Evolutionary conservation across 1,140 invertebrate genomes (phyloP).

Genomic region (Pantala flavescens): DNA sequence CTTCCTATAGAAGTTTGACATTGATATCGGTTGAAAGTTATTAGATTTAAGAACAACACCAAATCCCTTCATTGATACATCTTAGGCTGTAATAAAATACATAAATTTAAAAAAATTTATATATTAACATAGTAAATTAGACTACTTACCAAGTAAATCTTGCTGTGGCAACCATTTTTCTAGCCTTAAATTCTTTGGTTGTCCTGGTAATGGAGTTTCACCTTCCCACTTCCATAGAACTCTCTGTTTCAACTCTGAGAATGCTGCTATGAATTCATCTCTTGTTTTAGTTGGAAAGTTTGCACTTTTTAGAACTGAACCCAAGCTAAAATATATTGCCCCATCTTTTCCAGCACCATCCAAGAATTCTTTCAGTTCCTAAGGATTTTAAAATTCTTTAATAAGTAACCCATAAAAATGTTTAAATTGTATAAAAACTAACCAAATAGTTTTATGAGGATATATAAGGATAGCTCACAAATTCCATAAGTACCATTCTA

Average conservation of each 20-base stretch:
- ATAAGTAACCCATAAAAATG: too few relatives aligned
- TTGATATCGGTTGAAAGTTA: too few relatives aligned
- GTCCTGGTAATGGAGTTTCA: conserved; percentile 27
- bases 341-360: conserved; percentile 28
- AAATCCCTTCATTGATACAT: too few relatives aligned
- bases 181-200: conserved; percentile 47
- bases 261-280: conserved; percentile 19
- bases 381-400: background rate
- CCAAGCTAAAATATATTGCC: conserved; percentile 47
- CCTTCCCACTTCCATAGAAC: conserved; percentile 23
- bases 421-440: too few relatives aligned
- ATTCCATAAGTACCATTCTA: too few relatives aligned
- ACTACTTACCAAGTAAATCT: conserved; percentile 42
- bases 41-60: too few relatives aligned
- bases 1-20: too few relatives aligned
- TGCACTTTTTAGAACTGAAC: conserved; percentile 28
- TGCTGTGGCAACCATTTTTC: conserved; percentile 59
- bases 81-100: too few relatives aligned
- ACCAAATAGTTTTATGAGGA: too few relatives aligned
- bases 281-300: conserved; percentile 17
- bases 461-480: too few relatives aligned
- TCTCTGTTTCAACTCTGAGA: conserved; percentile 22
- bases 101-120: too few relatives aligned
- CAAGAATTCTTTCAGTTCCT: conserved; percentile 23
- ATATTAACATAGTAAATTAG: too few relatives aligned